Percentiles rank a stretch among this genome's conserved stretches.
phyloP scores from a whole-genome alignment of 2,113 vertebrate species.

The Hypomesus transpacificus region DNA sequence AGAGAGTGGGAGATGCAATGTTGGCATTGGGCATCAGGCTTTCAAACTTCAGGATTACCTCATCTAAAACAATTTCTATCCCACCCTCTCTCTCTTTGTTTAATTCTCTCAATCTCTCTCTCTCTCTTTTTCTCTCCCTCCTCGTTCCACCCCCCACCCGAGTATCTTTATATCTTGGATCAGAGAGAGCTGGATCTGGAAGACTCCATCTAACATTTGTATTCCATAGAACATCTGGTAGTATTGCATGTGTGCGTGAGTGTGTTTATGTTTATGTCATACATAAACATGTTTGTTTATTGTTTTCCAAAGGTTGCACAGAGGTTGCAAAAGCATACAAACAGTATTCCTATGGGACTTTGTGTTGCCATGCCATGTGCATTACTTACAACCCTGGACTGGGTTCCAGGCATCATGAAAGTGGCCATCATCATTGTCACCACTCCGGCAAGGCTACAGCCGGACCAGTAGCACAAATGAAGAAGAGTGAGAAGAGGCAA shows the following conservation, averaged over 20 bases:
- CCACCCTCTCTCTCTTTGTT: background rate
- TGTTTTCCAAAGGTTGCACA: no score
- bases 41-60: constrained; percentile 51
- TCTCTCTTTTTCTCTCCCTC: background rate
- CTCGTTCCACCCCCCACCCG: no score
- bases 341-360: no score
- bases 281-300: no score
- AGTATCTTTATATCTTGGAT: constrained; percentile 14
- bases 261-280: no score
- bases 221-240: no score
- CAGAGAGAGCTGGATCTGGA: constrained; percentile 22
- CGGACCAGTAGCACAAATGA: background rate
- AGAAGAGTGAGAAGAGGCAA: no score
- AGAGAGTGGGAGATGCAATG: constrained; percentile 45
- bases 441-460: background rate
- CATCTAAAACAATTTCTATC: constrained; percentile 42
- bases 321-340: no score
- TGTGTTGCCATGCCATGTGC: no score
- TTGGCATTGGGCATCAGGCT: constrained; percentile 48
- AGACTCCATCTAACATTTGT: background rate
- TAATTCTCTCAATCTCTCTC: background rate
- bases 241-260: no score
- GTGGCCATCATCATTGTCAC: background rate
- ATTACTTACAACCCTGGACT: no score
- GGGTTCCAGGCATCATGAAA: background rate